Conservation (phyloP, 2,113 vertebrate genomes). For the Alectura lathami region DNA sequence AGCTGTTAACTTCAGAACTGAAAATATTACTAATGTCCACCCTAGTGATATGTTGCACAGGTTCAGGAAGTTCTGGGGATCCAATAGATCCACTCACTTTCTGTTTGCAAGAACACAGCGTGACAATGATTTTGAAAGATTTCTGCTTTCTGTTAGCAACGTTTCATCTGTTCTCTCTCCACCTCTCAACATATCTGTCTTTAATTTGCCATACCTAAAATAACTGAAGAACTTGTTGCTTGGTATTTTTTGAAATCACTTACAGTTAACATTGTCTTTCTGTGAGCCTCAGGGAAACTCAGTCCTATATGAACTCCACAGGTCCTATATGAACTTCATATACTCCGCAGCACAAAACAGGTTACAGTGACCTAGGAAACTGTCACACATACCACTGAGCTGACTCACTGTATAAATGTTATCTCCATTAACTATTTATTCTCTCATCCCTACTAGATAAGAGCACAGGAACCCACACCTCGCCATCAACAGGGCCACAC, state of each 20-base stretch:
- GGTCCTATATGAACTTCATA: background rate
- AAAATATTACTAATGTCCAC: background rate
- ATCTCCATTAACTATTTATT: background rate
- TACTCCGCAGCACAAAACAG: background rate
- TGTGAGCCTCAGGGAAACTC: background rate
- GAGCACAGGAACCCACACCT: slow-evolving; percentile 17
- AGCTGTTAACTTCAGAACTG: background rate
- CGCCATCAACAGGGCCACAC: background rate
- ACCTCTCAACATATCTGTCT: background rate
- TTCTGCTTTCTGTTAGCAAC: background rate
- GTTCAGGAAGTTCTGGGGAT: background rate
- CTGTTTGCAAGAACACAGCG: background rate
- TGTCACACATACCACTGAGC: background rate
- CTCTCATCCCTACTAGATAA: background rate
- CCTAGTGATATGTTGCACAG: background rate
- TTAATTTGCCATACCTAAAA: background rate
- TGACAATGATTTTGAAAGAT: background rate
- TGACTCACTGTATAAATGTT: slow-evolving; percentile 11
- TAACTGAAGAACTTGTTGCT: background rate
- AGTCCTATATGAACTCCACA: background rate
- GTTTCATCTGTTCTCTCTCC: background rate
- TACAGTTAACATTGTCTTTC: background rate
- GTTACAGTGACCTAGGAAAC: background rate
- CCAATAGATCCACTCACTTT: background rate
- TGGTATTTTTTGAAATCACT: background rate